Base-by-base conservation (phyloP, 2,113 vertebrate genomes). In the Formicarius rufipectus region DNA sequence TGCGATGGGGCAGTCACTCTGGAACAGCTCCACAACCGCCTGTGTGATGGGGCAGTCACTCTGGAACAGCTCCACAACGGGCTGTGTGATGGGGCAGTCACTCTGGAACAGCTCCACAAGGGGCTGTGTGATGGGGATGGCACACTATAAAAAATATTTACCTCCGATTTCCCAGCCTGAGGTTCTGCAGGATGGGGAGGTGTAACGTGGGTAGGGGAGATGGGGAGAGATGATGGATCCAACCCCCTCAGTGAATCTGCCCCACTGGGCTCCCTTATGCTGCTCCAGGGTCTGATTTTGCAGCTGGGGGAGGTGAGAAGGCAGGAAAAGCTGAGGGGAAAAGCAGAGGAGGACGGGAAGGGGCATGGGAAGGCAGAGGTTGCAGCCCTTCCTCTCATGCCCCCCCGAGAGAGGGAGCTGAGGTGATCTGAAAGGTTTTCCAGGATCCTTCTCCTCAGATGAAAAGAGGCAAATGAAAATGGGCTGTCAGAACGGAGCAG, bases 341-440 rank as follows among this genome's bases (percentile, higher is more conserved):
- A 28, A 28, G 75, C 62, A 28, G 50, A 84, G 84, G 81, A 89
- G 95, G 92, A 85, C 77, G 9, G 50, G 84, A 81, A 87, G 87
- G 89, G 95, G 76, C 92, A 91, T 87, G 95, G 93, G 95, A 94
- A 93, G 93, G 87, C 91, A 81, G 91, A 87, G 55, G 50, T 27
- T 81, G 77, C 79, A 82, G 66, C n/a, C 37, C 12, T 69, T 55
- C 74, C 74, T 74, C 1, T 2, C 20, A 2, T 0, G 0, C 9
- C 30, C 52, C 45, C 63, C 50, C 4, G 2, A 68, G 89, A 66
- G 9, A 2, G 5, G 69, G 62, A 72, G 87, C 37, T 0, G 11
- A 64, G 49, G 50, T 25, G 58, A 73, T 19, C 44, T 5, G 1
- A 14, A 56, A 64, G 24, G 11, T 33, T 69, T 66, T 10, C 25